Base-by-base conservation (phyloP, 2,797 vertebrate genomes). In the Scomberomorus guttatus region DNA sequence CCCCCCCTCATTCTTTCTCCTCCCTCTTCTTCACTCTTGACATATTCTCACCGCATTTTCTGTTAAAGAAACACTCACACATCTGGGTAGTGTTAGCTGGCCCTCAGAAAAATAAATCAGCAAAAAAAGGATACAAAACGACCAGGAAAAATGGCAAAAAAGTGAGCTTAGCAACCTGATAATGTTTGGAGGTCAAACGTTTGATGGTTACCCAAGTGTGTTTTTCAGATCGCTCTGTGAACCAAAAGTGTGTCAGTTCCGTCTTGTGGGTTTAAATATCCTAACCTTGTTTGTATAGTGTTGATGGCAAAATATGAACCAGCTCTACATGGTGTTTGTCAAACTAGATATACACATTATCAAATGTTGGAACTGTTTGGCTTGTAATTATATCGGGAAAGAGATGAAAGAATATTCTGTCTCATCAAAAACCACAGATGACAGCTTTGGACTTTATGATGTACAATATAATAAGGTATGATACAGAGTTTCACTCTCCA, bases 51-150 rank as follows among this genome's bases (percentile, higher is more conserved):
- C 75, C 61, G 80, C 74, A 74, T 83, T 86, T 89, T 75, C 61
- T 13, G 10, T 83, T 80, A 76, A 72, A 81, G 70, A 87, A 81
- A 89, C 87, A 77, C 75, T 85, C 60, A 44, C 69, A 92, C 91
- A 91, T 93, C 92, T 94, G 92, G 91, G 74, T 72, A 66, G 63
- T 70, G 81, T 93, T 93, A 92, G 81, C 55, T 22, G 69, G 68
- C 77, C 85, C 79, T 89, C 84, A 73, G 62, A 80, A 84, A 90
- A 86, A 94, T 86, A 90, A 91, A 93, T 89, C 85, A 85, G 69
- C 83, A 42, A 87, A 87, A 85, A 83, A 59, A 64, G 75, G 83
- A 80, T 75, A 89, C 34, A 78, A 92, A 84, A 78, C 77, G 72
- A 83, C 59, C 46, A 29, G 58, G 65, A 89, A 73, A 74, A 57